Percentiles rank a stretch among this genome's conserved stretches.
phyloP scores from a whole-genome alignment of 2,797 vertebrate species.

The Schizopygopsis pylzovi region DNA sequence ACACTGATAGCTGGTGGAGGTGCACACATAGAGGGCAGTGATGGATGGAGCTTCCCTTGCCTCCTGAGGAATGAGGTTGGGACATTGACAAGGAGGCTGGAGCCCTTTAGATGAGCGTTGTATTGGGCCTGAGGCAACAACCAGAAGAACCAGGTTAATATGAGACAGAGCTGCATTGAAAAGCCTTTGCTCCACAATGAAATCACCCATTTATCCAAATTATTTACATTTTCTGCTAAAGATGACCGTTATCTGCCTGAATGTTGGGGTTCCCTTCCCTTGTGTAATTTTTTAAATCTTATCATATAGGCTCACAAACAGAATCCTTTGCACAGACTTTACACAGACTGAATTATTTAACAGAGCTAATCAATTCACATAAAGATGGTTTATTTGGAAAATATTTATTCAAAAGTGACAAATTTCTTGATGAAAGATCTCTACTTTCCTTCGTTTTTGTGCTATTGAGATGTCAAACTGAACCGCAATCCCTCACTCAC shows the following conservation, averaged over 20 bases:
- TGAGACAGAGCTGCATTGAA: constrained; percentile 16
- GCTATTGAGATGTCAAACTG: constrained; percentile 27
- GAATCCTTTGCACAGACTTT: background rate
- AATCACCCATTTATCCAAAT: constrained; percentile 38
- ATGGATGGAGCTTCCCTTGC: constrained; percentile 54
- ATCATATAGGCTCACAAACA: background rate
- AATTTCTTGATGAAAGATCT: background rate
- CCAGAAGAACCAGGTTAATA: constrained; percentile 52
- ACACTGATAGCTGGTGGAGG: constrained; percentile 54
- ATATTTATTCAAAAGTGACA: background rate
- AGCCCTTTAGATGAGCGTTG: constrained; percentile 39
- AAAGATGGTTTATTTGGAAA: background rate
- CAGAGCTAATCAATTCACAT: constrained; percentile 7
- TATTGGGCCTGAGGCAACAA: constrained; percentile 43
- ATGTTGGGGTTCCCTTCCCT: background rate
- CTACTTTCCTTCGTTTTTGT: background rate
- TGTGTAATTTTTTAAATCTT: constrained; percentile 21
- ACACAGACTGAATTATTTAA: background rate
- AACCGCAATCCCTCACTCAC: constrained; percentile 25
- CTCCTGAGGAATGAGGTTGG: constrained; percentile 39
- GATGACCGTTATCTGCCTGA: constrained; percentile 32
- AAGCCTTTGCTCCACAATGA: constrained; percentile 36
- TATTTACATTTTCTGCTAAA: constrained; percentile 25
- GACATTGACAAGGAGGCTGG: constrained; percentile 30
- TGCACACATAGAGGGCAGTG: constrained; percentile 54